Percentiles rank a stretch among this genome's conserved stretches.
Conservation (phyloP, 2,888 invertebrate species). For the Agrotis segetum region DNA sequence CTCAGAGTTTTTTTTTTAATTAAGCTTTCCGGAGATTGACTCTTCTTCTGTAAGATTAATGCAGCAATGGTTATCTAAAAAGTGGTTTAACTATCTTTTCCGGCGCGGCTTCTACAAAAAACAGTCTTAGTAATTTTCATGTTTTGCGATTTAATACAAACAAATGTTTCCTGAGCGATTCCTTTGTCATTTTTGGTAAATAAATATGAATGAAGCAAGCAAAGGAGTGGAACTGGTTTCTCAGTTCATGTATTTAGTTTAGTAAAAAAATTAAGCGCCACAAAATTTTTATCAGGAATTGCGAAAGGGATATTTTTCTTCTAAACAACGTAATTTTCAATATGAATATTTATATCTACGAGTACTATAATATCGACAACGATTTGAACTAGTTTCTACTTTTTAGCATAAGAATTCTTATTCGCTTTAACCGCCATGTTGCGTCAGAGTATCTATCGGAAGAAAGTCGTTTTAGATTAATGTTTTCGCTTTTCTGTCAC, state of each 20-base stretch:
- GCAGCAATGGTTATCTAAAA: background rate
- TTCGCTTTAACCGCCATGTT: conserved; percentile 62
- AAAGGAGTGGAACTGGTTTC: background rate
- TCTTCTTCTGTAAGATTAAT: background rate
- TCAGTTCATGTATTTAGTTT: background rate
- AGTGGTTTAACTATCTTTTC: background rate
- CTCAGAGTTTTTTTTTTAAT: background rate
- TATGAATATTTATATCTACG: conserved; percentile 63
- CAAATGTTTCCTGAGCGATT: background rate
- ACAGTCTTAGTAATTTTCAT: conserved; percentile 18
- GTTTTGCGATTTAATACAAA: conserved; percentile 15
- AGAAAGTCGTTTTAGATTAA: conserved; percentile 72
- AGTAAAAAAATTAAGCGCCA: background rate
- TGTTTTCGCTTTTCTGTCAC: conserved; percentile 72
- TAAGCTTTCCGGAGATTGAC: background rate
- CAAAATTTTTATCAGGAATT: background rate
- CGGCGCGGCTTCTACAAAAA: background rate
- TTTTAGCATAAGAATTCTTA: conserved; percentile 67
- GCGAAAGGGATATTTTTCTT: background rate
- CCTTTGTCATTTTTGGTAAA: conserved; percentile 11
- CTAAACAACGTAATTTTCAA: conserved; percentile 21
- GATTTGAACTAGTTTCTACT: conserved; percentile 64
- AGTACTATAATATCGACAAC: conserved; percentile 38
- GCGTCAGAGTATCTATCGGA: conserved; percentile 69
- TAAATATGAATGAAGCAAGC: conserved; percentile 4